phyloP scores from a whole-genome alignment of 2,888 invertebrate species.

The Kuschelorhynchus macadamiae region DNA sequence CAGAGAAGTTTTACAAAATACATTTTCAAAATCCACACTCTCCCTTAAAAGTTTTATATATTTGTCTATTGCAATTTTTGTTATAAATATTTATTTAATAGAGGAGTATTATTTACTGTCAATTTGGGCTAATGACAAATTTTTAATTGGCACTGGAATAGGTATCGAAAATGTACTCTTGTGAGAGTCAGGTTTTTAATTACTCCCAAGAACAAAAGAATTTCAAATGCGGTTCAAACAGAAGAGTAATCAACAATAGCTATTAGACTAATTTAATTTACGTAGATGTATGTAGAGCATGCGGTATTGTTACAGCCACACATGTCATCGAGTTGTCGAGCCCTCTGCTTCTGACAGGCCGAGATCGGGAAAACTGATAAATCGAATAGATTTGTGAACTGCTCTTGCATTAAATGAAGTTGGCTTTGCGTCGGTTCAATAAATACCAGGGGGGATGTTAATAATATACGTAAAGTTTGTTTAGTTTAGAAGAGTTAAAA shows the following conservation, averaged over 20 bases:
- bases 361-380: slow-evolving; percentile 61
- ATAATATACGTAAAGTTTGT: too few relatives aligned
- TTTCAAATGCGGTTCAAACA: slow-evolving; percentile 15
- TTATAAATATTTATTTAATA: too few relatives aligned
- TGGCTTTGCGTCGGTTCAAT: background rate
- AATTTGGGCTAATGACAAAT: too few relatives aligned
- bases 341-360: slow-evolving; percentile 58
- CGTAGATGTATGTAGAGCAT: slow-evolving; percentile 65
- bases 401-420: slow-evolving; percentile 48
- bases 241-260: slow-evolving; percentile 40
- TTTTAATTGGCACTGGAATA: background rate
- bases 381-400: slow-evolving; percentile 52
- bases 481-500: too few relatives aligned
- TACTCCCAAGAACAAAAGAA: slow-evolving; percentile 8
- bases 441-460: too few relatives aligned
- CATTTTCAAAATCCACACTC: too few relatives aligned
- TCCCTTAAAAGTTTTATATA: too few relatives aligned
- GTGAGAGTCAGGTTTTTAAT: slow-evolving; percentile 28
- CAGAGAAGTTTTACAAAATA: too few relatives aligned
- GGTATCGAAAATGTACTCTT: background rate
- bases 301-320: slow-evolving; percentile 63
- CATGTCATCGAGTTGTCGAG: slow-evolving; percentile 57
- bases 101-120: too few relatives aligned
- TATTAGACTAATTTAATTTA: slow-evolving; percentile 66
- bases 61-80: too few relatives aligned